Conservation (phyloP, 2,888 invertebrate species). For the Gnatocerus cornutus region DNA sequence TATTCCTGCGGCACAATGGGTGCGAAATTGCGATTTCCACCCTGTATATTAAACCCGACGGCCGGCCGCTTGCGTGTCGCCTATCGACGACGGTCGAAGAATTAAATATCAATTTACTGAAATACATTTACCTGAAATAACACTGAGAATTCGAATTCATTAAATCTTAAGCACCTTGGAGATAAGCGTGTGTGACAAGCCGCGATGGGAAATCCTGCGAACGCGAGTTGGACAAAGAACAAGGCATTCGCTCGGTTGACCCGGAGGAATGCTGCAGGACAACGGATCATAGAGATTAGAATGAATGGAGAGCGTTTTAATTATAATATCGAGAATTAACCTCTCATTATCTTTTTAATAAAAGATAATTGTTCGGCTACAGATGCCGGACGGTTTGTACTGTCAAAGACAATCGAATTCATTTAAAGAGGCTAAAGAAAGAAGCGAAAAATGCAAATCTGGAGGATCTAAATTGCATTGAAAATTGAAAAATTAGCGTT, state of each 20-base stretch:
- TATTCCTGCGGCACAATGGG: slow-evolving; percentile 19
- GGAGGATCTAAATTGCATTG: too few relatives aligned
- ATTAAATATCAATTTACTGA: slow-evolving; percentile 67
- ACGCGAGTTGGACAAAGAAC: slow-evolving; percentile 56
- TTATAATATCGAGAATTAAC: slow-evolving; percentile 50
- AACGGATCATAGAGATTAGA: slow-evolving; percentile 57
- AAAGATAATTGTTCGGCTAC: slow-evolving; percentile 34
- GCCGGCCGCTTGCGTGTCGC: slow-evolving; percentile 57
- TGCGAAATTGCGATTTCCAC: slow-evolving; percentile 1
- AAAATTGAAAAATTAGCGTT: too few relatives aligned
- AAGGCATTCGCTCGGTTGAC: slow-evolving; percentile 62
- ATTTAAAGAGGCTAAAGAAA: too few relatives aligned
- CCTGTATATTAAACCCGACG: slow-evolving; percentile 6
- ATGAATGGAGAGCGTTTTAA: slow-evolving; percentile 53
- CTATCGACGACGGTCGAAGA: slow-evolving; percentile 59
- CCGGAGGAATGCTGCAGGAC: slow-evolving; percentile 65
- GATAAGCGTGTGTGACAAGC: slow-evolving; percentile 64
- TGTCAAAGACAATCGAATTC: too few relatives aligned
- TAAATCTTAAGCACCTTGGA: slow-evolving; percentile 64
- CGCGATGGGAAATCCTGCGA: slow-evolving; percentile 56
- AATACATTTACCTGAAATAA: slow-evolving; percentile 64
- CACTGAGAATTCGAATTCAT: slow-evolving; percentile 65
- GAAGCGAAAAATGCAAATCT: too few relatives aligned
- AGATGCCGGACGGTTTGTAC: slow-evolving; percentile 34
- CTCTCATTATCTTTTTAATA: slow-evolving; percentile 45